A percentile compares a stretch with the other conserved stretches of the same genome.
phyloP scores from a whole-genome alignment of 1,140 invertebrate genomes.

The Platyscapa corneri region DNA sequence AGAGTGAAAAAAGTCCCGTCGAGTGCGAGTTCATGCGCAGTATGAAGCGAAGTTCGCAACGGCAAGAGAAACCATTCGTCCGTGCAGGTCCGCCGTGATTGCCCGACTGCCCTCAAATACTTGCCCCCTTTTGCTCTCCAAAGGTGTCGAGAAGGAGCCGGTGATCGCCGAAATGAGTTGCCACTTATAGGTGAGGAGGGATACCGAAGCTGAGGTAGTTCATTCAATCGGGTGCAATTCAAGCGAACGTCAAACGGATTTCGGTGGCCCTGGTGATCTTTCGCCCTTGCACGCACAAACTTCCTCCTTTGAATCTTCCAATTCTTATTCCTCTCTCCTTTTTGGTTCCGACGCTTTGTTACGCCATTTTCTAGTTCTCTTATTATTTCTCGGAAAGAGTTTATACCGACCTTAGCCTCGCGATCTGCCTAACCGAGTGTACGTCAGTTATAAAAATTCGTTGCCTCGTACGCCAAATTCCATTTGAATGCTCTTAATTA shows the following conservation, averaged over 20 bases:
- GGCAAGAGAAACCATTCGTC: not conserved
- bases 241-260: not conserved
- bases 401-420: too few species aligned
- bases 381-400: too few species aligned
- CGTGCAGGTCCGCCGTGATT: not conserved
- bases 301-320: not conserved
- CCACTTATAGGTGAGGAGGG: conserved; percentile 65
- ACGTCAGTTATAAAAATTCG: too few species aligned
- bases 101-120: not conserved
- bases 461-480: too few species aligned
- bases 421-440: too few species aligned
- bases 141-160: conserved; percentile 46
- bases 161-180: conserved; percentile 65
- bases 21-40: conserved; percentile 8
- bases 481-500: too few species aligned
- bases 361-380: too few species aligned
- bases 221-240: conserved; percentile 48
- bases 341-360: too few species aligned
- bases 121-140: not conserved
- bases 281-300: too few species aligned
- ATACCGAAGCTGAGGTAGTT: conserved; percentile 55
- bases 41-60: not conserved
- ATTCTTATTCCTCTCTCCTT: too few species aligned
- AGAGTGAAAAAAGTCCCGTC: not conserved
- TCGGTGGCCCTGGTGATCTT: not conserved